Base-by-base conservation (phyloP, 1,140 invertebrate species). In the Nasonia longicornis region DNA sequence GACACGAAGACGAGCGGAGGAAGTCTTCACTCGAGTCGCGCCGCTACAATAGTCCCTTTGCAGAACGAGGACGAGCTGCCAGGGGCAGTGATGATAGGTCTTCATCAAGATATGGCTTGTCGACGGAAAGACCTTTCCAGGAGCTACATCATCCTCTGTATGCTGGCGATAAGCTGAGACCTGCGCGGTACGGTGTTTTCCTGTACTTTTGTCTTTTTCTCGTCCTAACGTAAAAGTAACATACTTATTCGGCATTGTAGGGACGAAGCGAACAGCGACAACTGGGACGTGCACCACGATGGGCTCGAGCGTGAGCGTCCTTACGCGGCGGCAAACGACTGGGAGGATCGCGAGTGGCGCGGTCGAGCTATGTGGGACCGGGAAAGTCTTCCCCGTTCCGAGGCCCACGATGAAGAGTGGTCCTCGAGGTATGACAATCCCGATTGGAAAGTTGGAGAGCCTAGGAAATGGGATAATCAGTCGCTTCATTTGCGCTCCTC, bases 321-420 rank as follows among this genome's bases (percentile, higher is more conserved):
- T 74, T 89, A 89, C 75, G 78, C 86, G 0, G 64, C 86, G 0
- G 64, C 84, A 0, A 81, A 84, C 20, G 90, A 90, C 45, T 91
- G 90, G 90, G 89, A 91, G 22, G 90, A 91, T n/a, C 80, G 90
- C 2, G 90, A 91, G 66, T 91, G 90, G 90, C 84, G 89, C 10
- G 80, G 82, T 6, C 86, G 88, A 67, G 66, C 87, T 2, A 83
- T 89, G 16, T 91, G 90, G 90, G 90, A 91, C 70, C 84, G 90
- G 26, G 90, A 91, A 10, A 90, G 88, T 83, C 83, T 90, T 64
- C 88, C 90, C 11, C 85, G 87, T 12, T 89, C 89, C 0, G 90
- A 90, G 42, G 85, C 86, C 12, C 89, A 90, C 38, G 89, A 91
- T 4, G 90, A 91, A 58, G 89, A 90, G 2, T 91, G 90, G 90